Evolutionary conservation across 2,797 vertebrate species (phyloP), one percentile per base, ranked within the genome.

Genomic region (Enoplosus armatus): DNA sequence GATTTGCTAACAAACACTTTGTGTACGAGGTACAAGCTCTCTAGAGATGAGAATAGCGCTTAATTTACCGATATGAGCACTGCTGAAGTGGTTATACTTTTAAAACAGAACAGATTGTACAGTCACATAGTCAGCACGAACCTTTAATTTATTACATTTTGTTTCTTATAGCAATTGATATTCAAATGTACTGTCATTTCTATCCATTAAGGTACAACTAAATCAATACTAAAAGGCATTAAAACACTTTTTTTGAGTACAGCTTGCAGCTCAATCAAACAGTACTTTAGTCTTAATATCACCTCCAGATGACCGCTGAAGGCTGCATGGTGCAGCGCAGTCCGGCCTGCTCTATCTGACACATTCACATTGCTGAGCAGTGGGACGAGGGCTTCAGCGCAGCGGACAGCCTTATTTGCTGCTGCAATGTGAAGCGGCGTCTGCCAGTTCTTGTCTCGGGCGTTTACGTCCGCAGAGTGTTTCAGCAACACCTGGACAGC

Each of bases 401-500:
- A 99, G 91, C 97, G 97, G 64, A 99, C 96, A 14, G 98, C 98
- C 94, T 98, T 98, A 81, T 99, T 99, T 79, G 97, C 97, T 37
- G 97, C 97, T 7, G 97, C 98, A 82, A 99, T 97, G 89, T 99
- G 98, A 68, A 99, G 94, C 3, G 98, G 98, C 18, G 98, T 99
- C 95, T 99, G 98, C 98, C 98, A 99, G 86, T 98, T 99, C 93
- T 99, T 99, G 86, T 99, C 98, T 83, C 98, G 95, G 53, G 98
- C 98, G 55, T 99, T 99, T 56, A 99, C 98, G 78, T 99, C 98
- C 0, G 98, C 97, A 55, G 98, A 99, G 94, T 99, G 98, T 85
- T 99, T 99, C 90, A 99, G 91, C 92, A 99, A 94, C 90, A 99
- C 96, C 93, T 98, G 97, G 89, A 99, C 98, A n/a, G 98, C 98